Conservation (phyloP, 2,113 vertebrate genomes). For the Ciconia boyciana region DNA sequence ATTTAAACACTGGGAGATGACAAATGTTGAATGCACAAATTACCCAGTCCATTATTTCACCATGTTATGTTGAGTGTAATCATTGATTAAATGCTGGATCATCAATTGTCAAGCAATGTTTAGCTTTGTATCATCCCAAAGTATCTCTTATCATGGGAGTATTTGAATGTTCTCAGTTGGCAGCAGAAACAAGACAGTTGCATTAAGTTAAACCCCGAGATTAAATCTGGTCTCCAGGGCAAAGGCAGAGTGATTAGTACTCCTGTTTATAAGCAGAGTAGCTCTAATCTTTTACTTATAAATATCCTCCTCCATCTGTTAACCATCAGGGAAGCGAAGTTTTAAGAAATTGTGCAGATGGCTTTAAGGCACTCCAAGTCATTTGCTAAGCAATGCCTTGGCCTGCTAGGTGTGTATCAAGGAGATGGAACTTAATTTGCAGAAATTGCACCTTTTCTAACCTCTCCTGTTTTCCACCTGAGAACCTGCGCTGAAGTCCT, state of each 20-base stretch:
- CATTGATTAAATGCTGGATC: background rate
- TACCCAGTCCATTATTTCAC: background rate
- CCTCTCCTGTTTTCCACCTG: background rate
- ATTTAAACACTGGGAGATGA: background rate
- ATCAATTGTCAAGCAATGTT: background rate
- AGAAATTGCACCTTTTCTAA: background rate
- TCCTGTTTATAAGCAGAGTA: conserved; percentile 57
- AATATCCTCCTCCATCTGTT: conserved; percentile 59
- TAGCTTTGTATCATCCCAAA: conserved; percentile 8
- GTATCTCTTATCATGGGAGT: background rate
- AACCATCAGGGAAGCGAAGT: conserved; percentile 53
- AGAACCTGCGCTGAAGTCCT: background rate
- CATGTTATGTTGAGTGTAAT: background rate
- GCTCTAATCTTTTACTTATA: conserved; percentile 60
- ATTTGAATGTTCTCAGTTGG: background rate
- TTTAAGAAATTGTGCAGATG: conserved; percentile 48
- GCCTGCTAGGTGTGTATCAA: background rate
- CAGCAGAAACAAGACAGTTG: conserved; percentile 56
- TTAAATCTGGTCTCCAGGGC: conserved; percentile 59
- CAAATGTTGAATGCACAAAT: background rate
- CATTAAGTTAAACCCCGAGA: conserved; percentile 48
- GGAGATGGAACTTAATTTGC: background rate
- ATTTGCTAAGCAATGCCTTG: background rate
- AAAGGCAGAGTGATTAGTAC: conserved; percentile 58
- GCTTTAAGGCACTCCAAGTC: background rate